Base-by-base conservation (phyloP, 2,113 vertebrate genomes). In the Laterallus jamaicensis region DNA sequence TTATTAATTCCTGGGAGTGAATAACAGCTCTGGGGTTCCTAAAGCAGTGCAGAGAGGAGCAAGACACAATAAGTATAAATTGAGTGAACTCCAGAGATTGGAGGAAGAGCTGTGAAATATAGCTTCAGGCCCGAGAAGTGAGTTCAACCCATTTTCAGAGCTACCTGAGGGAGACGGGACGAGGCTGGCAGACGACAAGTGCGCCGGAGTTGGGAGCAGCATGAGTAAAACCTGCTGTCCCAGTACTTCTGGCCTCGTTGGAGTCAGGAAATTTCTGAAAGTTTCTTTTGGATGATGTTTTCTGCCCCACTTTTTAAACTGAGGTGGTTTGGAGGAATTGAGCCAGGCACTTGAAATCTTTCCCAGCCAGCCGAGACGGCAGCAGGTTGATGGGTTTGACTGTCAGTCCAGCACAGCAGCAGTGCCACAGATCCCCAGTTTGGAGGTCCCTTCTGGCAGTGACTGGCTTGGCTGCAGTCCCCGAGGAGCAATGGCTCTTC, bases 241-340 rank as follows among this genome's bases (percentile, higher is more conserved):
- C 94, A 92, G 90, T 47, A 60, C 92, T 93, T 93, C 40, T 94
- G 94, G 93, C 94, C 96, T 94, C 59, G 1, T 82, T 96, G 94
- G 87, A 96, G 90, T 50, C 37, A 32, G 85, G 79, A 71, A 42
- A 28, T 35, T 52, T 75, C 76, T 5, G 42, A 49, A 75, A 94
- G 56, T 87, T 96, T 90, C 50, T 70, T 26, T 31, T 2, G 16
- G 44, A 52, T 39, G 42, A 58, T 54, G 39, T 84, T 90, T 84
- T 78, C 85, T 93, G 95, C 49, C 92, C 95, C 93, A 95, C 62
- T 93, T 95, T 92, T 68, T 3, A 39, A 88, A 44, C 39, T 11
- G 76, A 29, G 42, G 59, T 8, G 0, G 6, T 20, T 47, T 26
- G 47, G 62, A 82, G 62, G 70, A 75, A 28, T 5, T 71, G 59